Conservation (phyloP, 2,888 invertebrate genomes). For the Zootermopsis nevadensis region DNA sequence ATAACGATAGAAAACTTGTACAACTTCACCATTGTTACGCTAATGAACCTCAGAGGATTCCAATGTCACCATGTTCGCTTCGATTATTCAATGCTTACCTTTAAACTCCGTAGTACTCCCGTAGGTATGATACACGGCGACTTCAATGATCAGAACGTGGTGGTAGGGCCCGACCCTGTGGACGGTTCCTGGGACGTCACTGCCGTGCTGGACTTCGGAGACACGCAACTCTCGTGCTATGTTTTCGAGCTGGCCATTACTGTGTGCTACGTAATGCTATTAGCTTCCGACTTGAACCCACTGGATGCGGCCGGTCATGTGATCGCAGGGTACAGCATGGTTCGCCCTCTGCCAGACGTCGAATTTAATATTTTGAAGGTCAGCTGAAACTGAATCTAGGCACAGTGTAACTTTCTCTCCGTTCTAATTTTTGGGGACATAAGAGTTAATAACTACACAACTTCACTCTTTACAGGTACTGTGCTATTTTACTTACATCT, state of each 20-base stretch:
- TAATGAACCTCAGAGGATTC: too few species aligned
- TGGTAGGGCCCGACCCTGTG: constrained; percentile 64
- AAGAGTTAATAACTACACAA: too few species aligned
- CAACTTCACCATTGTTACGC: too few species aligned
- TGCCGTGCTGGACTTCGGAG: constrained; percentile 90
- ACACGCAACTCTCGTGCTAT: constrained; percentile 76
- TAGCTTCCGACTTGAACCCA: constrained; percentile 72
- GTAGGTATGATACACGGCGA: constrained; percentile 86
- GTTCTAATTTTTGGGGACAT: too few species aligned
- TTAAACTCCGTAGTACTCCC: too few species aligned
- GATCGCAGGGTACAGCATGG: constrained; percentile 79
- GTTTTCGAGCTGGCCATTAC: constrained; percentile 87
- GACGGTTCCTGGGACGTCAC: constrained; percentile 51
- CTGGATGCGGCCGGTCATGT: constrained; percentile 65
- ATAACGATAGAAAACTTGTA: too few species aligned
- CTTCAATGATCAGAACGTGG: constrained; percentile 89
- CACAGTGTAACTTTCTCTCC: too few species aligned
- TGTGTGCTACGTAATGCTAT: constrained; percentile 83
- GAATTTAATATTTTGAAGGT: constrained; percentile 75
- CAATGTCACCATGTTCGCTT: too few species aligned
- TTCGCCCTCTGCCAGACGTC: constrained; percentile 69
- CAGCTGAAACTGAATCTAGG: background rate
- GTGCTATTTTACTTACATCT: too few species aligned
- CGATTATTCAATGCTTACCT: too few species aligned
- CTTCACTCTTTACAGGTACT: too few species aligned